phyloP scores from a whole-genome alignment of 2,113 vertebrate species.

The Chinchilla lanigera region DNA sequence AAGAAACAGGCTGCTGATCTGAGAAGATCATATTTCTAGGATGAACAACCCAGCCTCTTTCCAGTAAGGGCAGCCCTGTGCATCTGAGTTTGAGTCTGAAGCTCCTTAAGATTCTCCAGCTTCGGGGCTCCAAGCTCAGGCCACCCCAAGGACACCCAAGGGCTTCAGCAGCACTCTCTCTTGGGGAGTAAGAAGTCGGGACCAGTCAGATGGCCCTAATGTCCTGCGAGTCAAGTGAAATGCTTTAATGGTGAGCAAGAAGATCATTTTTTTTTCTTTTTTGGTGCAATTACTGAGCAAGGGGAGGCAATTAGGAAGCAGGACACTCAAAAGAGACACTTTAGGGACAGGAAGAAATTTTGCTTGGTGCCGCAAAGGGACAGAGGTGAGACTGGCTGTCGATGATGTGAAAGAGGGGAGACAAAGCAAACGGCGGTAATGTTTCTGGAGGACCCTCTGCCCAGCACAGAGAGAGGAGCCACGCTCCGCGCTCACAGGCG shows the following conservation, averaged over 20 bases:
- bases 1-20: background rate
- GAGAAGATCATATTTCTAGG: background rate
- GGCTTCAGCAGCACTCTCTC: background rate
- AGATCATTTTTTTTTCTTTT: background rate
- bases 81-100: background rate
- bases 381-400: background rate
- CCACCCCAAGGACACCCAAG: background rate
- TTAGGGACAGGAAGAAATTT: background rate
- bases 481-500: background rate
- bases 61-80: background rate
- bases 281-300: background rate
- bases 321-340: slow-evolving; percentile 24
- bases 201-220: background rate
- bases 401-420: background rate
- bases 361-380: background rate
- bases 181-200: background rate
- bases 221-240: background rate
- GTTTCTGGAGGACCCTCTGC: slow-evolving; percentile 24
- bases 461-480: background rate
- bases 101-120: background rate
- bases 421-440: background rate
- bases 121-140: background rate
- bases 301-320: slow-evolving; percentile 7
- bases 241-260: background rate
- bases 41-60: background rate